A percentile compares a stretch with the other conserved stretches of the same genome.
phyloP scores from a whole-genome alignment of 2,888 invertebrate genomes.

The Dasysyrphus albostriatus region DNA sequence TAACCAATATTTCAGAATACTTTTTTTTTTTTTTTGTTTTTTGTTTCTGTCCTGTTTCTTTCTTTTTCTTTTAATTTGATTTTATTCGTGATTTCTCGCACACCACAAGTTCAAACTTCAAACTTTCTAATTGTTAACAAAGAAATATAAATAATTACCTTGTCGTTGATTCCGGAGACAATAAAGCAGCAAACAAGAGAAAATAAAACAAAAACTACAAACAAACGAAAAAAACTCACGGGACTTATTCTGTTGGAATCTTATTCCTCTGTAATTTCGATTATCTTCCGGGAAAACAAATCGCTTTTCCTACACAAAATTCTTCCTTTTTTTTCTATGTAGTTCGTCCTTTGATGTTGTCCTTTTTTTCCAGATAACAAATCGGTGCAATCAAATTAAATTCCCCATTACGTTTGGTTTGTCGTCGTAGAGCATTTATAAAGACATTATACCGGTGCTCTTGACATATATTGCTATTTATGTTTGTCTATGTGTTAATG shows the following conservation, averaged over 20 bases:
- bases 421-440: slow-evolving; percentile 33
- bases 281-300: slow-evolving; percentile 36
- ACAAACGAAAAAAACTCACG: background rate
- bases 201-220: background rate
- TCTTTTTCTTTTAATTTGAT: slow-evolving; percentile 18
- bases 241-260: slow-evolving; percentile 25
- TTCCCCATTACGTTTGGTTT: slow-evolving; percentile 61
- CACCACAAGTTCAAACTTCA: slow-evolving; percentile 22
- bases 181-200: slow-evolving; percentile 11
- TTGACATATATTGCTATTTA: slow-evolving; percentile 17
- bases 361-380: slow-evolving; percentile 60
- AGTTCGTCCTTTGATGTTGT: slow-evolving; percentile 15
- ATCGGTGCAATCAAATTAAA: slow-evolving; percentile 74
- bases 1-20: slow-evolving; percentile 45
- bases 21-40: slow-evolving; percentile 42
- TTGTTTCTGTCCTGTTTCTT: slow-evolving; percentile 52
- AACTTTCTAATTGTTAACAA: slow-evolving; percentile 46
- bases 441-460: slow-evolving; percentile 13
- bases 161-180: slow-evolving; percentile 24
- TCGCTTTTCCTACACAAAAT: slow-evolving; percentile 14
- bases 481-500: slow-evolving; percentile 13
- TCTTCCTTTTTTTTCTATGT: slow-evolving; percentile 6
- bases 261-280: slow-evolving; percentile 42
- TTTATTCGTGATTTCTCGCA: slow-evolving; percentile 44
- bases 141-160: slow-evolving; percentile 55